A percentile compares a stretch with the other conserved stretches of the same genome.
Evolutionary conservation across 1,140 invertebrate species (phyloP).

Genomic region (Anastrepha ludens): DNA sequence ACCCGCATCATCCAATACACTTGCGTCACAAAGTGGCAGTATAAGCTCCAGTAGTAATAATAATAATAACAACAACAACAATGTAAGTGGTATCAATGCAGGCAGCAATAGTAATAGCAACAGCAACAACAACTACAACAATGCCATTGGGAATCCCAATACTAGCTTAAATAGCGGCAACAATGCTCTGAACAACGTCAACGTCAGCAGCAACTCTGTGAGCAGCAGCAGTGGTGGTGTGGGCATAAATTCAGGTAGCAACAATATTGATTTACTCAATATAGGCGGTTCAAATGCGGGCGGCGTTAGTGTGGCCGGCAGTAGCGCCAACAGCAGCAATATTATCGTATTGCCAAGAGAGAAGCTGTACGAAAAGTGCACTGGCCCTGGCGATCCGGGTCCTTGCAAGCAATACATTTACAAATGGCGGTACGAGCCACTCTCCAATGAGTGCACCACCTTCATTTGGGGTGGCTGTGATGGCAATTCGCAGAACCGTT

Average conservation of each 20-base stretch:
- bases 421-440: slow-evolving; percentile 84
- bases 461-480: slow-evolving; percentile 87
- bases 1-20: slow-evolving; percentile 8
- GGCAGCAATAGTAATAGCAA: slow-evolving; percentile 51
- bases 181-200: slow-evolving; percentile 45
- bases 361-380: slow-evolving; percentile 70
- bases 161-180: slow-evolving; percentile 41
- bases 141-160: slow-evolving; percentile 43
- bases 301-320: slow-evolving; percentile 58
- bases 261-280: slow-evolving; percentile 36
- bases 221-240: background rate
- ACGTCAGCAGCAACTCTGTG: slow-evolving; percentile 4
- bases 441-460: slow-evolving; percentile 79
- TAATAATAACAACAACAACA: slow-evolving; percentile 44
- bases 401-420: slow-evolving; percentile 81
- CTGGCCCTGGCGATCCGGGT: slow-evolving; percentile 75
- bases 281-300: slow-evolving; percentile 50
- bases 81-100: slow-evolving; percentile 23
- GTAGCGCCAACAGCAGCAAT: slow-evolving; percentile 54
- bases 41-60: slow-evolving; percentile 31
- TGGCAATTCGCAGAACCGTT: slow-evolving; percentile 85
- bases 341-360: slow-evolving; percentile 62
- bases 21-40: background rate
- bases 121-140: slow-evolving; percentile 56
- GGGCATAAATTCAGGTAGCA: background rate